These are phyloP conservation scores for Mastigias papua DNA, from an alignment of 30 jellyfish, hydroid and myxozoan species.

Conservation along the genomic window DNA sequence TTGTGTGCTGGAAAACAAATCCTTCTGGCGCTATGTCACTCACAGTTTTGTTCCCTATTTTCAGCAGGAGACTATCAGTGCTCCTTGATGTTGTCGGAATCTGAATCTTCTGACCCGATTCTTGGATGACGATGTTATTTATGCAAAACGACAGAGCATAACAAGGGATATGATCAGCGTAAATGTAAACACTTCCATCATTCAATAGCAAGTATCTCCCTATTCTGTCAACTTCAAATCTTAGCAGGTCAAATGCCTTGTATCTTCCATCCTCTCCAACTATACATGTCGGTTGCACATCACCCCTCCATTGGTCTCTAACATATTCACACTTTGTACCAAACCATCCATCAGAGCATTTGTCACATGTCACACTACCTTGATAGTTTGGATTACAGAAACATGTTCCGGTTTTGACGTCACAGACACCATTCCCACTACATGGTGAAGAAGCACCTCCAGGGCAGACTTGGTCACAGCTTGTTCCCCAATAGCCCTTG, in stretches of 20 bases:
- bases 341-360: constrained; percentile 69
- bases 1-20: not conserved
- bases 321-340: constrained; percentile 52
- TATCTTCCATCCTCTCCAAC: constrained; percentile 52
- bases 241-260: constrained; percentile 34
- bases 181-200: not conserved
- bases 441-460: constrained; percentile 63
- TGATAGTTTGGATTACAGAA: constrained; percentile 55
- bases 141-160: constrained; percentile 38
- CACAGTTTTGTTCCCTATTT: not conserved
- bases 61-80: not conserved
- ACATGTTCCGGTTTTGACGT: constrained; percentile 57
- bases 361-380: constrained; percentile 54
- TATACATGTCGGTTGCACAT: constrained; percentile 9
- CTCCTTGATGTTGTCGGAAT: not conserved
- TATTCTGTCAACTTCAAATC: constrained; percentile 3
- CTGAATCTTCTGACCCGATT: not conserved
- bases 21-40: constrained; percentile 15
- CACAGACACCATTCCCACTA: constrained; percentile 60
- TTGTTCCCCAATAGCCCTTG: constrained; percentile 67
- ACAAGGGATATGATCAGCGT: constrained; percentile 58
- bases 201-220: constrained; percentile 51
- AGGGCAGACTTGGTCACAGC: constrained; percentile 50
- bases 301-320: not conserved
- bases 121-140: constrained; percentile 23